Evolutionary conservation across 2,113 vertebrate species (phyloP).

Genomic region (Leptocoma aspasia): DNA sequence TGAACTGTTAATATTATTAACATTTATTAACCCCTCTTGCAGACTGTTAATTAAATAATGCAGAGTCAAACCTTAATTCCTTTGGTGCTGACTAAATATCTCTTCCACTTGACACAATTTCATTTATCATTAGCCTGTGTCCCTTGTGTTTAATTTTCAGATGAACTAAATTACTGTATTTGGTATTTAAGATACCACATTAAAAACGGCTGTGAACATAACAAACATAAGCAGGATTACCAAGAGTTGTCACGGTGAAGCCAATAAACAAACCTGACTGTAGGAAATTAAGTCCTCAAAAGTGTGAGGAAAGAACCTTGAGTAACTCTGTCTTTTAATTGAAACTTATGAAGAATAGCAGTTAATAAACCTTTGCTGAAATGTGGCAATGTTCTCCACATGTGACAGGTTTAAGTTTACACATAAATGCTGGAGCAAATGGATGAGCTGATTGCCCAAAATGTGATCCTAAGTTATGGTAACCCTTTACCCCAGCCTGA

Average conservation of each 20-base stretch:
- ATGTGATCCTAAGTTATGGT: conserved; percentile 29
- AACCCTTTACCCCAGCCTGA: background rate
- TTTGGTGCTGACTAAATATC: conserved; percentile 10
- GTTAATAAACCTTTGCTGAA: conserved; percentile 45
- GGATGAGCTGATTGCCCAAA: conserved; percentile 11
- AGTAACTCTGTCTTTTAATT: conserved; percentile 35
- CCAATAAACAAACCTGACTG: background rate
- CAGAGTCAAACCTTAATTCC: conserved; percentile 32
- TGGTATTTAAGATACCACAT: background rate
- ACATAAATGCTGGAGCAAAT: background rate
- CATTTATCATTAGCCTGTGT: background rate
- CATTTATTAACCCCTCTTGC: conserved; percentile 34
- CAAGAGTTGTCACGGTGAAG: background rate
- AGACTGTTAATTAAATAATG: conserved; percentile 42
- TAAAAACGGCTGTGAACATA: background rate
- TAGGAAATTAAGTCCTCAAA: background rate
- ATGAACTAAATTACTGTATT: background rate
- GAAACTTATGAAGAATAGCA: conserved; percentile 33
- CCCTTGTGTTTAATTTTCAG: conserved; percentile 46
- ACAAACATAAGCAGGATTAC: background rate
- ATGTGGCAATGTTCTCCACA: conserved; percentile 13
- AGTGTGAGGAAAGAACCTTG: background rate
- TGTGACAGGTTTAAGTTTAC: conserved; percentile 43
- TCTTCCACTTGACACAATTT: conserved; percentile 41
- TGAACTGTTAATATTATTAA: conserved; percentile 36